A percentile compares a stretch with the other conserved stretches of the same genome.
phyloP scores from a whole-genome alignment of 2,797 vertebrate genomes.

The Sebastes hopkinsi region DNA sequence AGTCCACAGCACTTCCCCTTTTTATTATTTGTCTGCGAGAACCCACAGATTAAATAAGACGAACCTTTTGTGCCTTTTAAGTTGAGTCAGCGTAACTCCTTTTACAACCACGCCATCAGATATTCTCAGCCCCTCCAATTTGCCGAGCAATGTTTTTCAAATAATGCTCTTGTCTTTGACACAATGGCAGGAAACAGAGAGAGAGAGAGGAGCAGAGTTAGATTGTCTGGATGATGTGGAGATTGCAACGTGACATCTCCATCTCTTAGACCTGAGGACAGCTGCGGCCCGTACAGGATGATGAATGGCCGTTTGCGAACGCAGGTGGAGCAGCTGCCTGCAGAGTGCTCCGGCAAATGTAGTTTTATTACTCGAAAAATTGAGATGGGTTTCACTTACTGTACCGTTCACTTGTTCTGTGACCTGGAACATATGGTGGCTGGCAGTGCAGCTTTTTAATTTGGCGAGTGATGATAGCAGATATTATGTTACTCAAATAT shows the following conservation, averaged over 20 bases:
- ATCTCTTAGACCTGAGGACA: slow-evolving; percentile 65
- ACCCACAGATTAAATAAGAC: slow-evolving; percentile 57
- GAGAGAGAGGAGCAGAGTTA: slow-evolving; percentile 17
- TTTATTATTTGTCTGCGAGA: not conserved
- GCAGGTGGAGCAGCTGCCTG: slow-evolving; percentile 62
- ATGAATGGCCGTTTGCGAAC: slow-evolving; percentile 54
- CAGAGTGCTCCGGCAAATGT: slow-evolving; percentile 40
- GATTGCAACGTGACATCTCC: slow-evolving; percentile 69
- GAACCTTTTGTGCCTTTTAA: slow-evolving; percentile 70
- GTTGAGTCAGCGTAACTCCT: slow-evolving; percentile 64
- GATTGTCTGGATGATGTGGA: slow-evolving; percentile 50
- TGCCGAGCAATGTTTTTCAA: slow-evolving; percentile 53
- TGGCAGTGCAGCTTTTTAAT: slow-evolving; percentile 48
- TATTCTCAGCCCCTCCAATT: slow-evolving; percentile 62
- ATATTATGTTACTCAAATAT: slow-evolving; percentile 50
- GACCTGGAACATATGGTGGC: slow-evolving; percentile 50
- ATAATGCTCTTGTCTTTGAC: slow-evolving; percentile 58
- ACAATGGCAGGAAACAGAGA: slow-evolving; percentile 55
- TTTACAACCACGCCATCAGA: slow-evolving; percentile 58
- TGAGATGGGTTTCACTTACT: slow-evolving; percentile 53
- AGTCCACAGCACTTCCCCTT: slow-evolving; percentile 1
- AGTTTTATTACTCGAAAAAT: slow-evolving; percentile 55
- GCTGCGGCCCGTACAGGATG: slow-evolving; percentile 57
- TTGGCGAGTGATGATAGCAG: slow-evolving; percentile 24
- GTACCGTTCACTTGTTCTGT: slow-evolving; percentile 34